Conservation (phyloP, 2,888 invertebrate species). For the Zaprionus lineosus region DNA sequence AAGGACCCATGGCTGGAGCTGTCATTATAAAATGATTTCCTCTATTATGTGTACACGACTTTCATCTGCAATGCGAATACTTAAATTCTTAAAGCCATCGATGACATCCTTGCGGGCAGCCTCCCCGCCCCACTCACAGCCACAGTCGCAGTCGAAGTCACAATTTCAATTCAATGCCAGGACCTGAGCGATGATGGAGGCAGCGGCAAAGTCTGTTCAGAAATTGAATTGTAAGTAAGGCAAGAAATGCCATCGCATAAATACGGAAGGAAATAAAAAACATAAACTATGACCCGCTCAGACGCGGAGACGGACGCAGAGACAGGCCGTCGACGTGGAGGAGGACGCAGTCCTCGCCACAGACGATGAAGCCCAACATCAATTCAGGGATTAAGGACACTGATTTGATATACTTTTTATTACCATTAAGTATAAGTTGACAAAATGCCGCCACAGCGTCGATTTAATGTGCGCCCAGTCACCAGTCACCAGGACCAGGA, state of each 20-base stretch:
- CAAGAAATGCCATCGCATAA: constrained; percentile 70
- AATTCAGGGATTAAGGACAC: constrained; percentile 80
- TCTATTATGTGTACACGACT: too few species aligned
- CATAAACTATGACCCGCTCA: constrained; percentile 47
- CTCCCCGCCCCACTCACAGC: too few species aligned
- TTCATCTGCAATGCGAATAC: constrained; percentile 28
- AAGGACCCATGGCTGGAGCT: too few species aligned
- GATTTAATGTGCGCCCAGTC: constrained; percentile 46
- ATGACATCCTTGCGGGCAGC: constrained; percentile 3
- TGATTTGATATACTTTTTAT: constrained; percentile 81
- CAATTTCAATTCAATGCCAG: constrained; percentile 36
- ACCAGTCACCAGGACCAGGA: not conserved
- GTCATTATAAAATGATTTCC: too few species aligned
- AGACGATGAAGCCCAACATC: constrained; percentile 69
- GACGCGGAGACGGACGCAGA: constrained; percentile 1
- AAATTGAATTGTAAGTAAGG: constrained; percentile 77
- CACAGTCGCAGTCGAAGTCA: not conserved
- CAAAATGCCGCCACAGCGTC: constrained; percentile 57
- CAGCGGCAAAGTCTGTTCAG: constrained; percentile 45
- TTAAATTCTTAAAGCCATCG: constrained; percentile 32
- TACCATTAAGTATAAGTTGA: constrained; percentile 74
- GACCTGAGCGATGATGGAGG: constrained; percentile 1
- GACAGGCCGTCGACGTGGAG: not conserved
- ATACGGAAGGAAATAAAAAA: constrained; percentile 56
- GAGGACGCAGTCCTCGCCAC: constrained; percentile 30